phyloP scores from a whole-genome alignment of 2,113 vertebrate genomes.

The Fukomys damarensis region DNA sequence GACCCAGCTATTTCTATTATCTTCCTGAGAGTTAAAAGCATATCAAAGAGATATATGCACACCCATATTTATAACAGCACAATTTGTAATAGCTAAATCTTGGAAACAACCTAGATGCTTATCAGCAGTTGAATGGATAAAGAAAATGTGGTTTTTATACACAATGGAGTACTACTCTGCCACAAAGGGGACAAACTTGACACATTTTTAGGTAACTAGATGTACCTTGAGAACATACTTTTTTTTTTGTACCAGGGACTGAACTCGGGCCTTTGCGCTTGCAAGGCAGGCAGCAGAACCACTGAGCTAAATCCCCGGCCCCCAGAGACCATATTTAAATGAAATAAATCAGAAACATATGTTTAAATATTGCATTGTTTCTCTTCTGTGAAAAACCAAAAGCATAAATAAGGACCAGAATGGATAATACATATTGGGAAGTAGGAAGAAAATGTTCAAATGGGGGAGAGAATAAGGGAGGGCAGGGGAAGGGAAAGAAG shows the following conservation, averaged over 20 bases:
- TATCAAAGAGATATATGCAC: neutral
- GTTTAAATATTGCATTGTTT: neutral
- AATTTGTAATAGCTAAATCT: neutral
- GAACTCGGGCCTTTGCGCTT: too few species aligned
- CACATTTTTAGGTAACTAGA: neutral
- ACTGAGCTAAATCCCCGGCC: too few species aligned
- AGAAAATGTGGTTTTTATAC: neutral
- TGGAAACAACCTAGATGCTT: neutral
- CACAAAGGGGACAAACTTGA: neutral
- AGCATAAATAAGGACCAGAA: neutral
- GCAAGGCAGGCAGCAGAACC: too few species aligned
- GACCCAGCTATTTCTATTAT: neutral
- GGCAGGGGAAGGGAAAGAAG: neutral
- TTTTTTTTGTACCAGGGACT: too few species aligned
- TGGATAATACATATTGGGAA: neutral
- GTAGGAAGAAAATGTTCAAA: neutral
- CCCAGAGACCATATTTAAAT: too few species aligned
- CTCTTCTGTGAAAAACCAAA: neutral
- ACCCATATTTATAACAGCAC: neutral
- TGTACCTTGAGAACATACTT: neutral
- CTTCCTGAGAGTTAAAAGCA: neutral
- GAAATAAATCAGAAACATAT: neutral
- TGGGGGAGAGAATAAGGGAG: neutral
- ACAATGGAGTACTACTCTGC: neutral
- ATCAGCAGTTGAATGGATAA: neutral